Conservation (phyloP, 2,888 invertebrate species). For the Ganaspis brasiliensis region DNA sequence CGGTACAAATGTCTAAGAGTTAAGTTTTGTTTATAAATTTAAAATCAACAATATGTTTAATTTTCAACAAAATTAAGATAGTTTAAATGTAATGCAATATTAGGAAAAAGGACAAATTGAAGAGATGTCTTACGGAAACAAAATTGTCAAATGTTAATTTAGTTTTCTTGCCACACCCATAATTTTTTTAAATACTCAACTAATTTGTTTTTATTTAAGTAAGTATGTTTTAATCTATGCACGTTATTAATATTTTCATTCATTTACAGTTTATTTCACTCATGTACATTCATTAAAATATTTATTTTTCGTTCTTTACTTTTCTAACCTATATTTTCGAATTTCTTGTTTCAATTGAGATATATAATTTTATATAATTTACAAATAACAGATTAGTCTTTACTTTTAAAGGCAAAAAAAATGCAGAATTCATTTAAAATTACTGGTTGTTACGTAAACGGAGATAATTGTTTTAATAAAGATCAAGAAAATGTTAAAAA, state of each 20-base stretch:
- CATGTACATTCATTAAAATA: neutral
- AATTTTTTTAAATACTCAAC: neutral
- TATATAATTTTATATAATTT: too few relatives aligned
- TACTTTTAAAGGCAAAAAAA: neutral
- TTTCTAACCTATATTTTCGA: too few relatives aligned
- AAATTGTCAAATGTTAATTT: neutral
- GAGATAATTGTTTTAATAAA: conserved; percentile 5
- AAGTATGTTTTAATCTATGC: neutral
- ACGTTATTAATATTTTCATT: neutral
- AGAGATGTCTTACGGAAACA: neutral
- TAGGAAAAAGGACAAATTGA: neutral
- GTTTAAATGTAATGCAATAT: neutral
- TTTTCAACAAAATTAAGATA: neutral
- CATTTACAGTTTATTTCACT: neutral
- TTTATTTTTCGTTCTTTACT: too few relatives aligned
- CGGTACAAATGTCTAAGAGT: conserved; percentile 8
- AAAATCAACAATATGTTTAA: neutral
- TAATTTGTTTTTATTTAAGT: neutral
- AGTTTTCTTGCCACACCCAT: conserved; percentile 35
- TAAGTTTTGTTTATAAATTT: conserved; percentile 41
- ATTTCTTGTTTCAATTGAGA: too few relatives aligned
- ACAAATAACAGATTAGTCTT: neutral
- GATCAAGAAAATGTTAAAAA: neutral
- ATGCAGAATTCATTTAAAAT: conserved; percentile 34
- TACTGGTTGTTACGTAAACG: neutral